Conservation (phyloP, 2,888 invertebrate genomes). For the Drosophila mercatorum region DNA sequence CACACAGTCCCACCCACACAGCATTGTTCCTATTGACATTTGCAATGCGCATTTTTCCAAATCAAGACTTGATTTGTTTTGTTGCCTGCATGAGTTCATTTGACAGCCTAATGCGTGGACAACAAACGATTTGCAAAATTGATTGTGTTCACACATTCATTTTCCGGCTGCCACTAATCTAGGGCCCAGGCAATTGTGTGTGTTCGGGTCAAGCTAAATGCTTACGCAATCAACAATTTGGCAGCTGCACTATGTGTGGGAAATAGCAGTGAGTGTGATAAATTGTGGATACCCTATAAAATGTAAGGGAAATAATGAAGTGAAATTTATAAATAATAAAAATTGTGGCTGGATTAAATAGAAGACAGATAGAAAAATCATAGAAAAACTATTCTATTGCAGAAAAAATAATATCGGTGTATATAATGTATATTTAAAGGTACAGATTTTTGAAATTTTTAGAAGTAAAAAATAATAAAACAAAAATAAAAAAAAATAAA, state of each 20-base stretch:
- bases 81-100: conserved; percentile 22
- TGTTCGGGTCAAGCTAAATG: conserved; percentile 19
- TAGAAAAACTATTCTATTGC: too few species aligned
- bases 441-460: too few species aligned
- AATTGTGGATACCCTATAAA: background rate
- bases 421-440: too few species aligned
- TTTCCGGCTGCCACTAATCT: conserved; percentile 26
- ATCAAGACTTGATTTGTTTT: conserved; percentile 59
- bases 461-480: too few species aligned
- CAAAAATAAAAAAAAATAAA: too few species aligned
- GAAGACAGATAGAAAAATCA: too few species aligned
- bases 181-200: conserved; percentile 10
- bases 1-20: too few species aligned
- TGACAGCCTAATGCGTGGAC: conserved; percentile 60
- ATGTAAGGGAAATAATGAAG: too few species aligned
- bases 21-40: conserved; percentile 12
- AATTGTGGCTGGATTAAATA: too few species aligned
- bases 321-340: too few species aligned
- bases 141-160: conserved; percentile 56
- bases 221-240: conserved; percentile 45
- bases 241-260: conserved; percentile 1
- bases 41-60: conserved; percentile 38
- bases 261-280: background rate
- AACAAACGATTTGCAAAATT: conserved; percentile 66
- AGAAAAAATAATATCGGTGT: too few species aligned